Evolutionary conservation across 2,797 vertebrate genomes (phyloP).

Genomic region (Kryptolebias ocellatus): DNA sequence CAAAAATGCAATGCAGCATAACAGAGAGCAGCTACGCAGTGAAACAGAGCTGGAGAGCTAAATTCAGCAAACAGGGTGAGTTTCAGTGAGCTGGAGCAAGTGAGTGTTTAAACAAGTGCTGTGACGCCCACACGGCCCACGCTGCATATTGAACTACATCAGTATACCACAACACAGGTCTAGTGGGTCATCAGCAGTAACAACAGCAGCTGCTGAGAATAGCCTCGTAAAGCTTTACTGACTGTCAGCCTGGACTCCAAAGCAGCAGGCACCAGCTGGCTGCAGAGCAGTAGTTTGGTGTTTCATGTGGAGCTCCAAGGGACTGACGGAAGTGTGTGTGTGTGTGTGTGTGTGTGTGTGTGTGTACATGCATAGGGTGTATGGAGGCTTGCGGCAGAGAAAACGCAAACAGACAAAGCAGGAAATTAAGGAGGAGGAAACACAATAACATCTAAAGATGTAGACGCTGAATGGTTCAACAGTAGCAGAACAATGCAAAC

Average conservation of each 20-base stretch:
- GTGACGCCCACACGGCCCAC: constrained; percentile 75
- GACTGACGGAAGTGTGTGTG: constrained; percentile 45
- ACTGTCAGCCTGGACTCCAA: constrained; percentile 60
- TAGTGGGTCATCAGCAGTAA: constrained; percentile 70
- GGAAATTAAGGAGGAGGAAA: constrained; percentile 56
- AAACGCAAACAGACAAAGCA: constrained; percentile 58
- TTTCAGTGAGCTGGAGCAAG: constrained; percentile 62
- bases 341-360: constrained; percentile 42
- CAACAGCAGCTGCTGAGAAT: constrained; percentile 71
- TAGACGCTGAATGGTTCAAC: constrained; percentile 23
- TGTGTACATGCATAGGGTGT: constrained; percentile 52
- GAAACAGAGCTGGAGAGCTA: constrained; percentile 59
- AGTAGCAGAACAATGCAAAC: constrained; percentile 34
- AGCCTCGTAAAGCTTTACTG: constrained; percentile 75
- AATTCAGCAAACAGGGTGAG: constrained; percentile 62
- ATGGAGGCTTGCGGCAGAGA: constrained; percentile 51
- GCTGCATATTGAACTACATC: constrained; percentile 73
- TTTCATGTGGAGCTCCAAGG: constrained; percentile 63
- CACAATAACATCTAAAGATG: constrained; percentile 58
- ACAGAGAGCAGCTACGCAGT: constrained; percentile 52
- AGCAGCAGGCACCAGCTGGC: constrained; percentile 54
- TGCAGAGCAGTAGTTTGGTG: constrained; percentile 48
- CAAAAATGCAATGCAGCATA: constrained; percentile 53
- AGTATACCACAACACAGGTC: constrained; percentile 68
- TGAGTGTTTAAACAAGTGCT: constrained; percentile 72